Conservation (phyloP, 2,888 invertebrate species). For the Nipponacmea schrenckii region DNA sequence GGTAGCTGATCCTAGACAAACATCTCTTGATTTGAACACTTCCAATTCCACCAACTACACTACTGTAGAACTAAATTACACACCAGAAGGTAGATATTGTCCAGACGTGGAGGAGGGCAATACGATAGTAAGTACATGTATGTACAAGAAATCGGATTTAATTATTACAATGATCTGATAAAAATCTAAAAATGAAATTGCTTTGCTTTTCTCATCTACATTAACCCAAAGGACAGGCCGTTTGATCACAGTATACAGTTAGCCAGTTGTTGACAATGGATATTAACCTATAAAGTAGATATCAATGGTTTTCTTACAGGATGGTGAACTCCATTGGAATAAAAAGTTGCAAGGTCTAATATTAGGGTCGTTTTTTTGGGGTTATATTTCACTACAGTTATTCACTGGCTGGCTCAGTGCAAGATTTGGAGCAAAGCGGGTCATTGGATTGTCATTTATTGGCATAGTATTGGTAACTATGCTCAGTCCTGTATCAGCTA, state of each 20-base stretch:
- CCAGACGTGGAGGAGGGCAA: background rate
- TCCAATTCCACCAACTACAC: background rate
- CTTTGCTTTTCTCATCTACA: too few species aligned
- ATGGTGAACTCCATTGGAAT: conserved; percentile 71
- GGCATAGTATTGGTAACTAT: conserved; percentile 38
- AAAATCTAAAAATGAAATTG: background rate
- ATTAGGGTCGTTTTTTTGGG: conserved; percentile 73
- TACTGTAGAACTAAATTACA: background rate
- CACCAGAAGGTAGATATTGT: background rate
- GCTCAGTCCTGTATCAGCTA: conserved; percentile 46
- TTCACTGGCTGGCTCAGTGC: conserved; percentile 47
- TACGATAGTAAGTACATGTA: background rate
- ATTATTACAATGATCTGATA: background rate
- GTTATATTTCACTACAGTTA: conserved; percentile 67
- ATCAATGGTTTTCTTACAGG: conserved; percentile 24
- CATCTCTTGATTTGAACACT: background rate
- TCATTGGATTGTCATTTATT: conserved; percentile 53
- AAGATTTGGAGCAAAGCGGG: conserved; percentile 55
- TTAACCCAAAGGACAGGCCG: too few species aligned
- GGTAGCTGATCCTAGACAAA: conserved; percentile 58
- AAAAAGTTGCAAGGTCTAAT: conserved; percentile 71
- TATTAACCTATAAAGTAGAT: too few species aligned
- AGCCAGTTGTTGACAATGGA: too few species aligned
- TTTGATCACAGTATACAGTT: too few species aligned
- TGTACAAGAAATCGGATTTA: too few species aligned